Evolutionary conservation across 2,113 vertebrate species (phyloP).

Genomic region (Aspidoscelis tigris): DNA sequence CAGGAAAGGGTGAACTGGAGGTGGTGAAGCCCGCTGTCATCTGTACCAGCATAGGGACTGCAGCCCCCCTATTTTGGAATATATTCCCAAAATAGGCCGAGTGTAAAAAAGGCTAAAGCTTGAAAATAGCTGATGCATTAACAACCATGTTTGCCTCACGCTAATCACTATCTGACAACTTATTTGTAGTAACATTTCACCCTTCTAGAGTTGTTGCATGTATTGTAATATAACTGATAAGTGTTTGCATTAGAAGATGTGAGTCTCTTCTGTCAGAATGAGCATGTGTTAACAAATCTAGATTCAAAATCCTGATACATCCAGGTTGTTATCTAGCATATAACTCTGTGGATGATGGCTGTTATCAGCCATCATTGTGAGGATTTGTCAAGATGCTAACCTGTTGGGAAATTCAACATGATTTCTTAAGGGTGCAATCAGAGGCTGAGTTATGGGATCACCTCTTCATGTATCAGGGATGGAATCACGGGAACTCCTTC

Average conservation of each 20-base stretch:
- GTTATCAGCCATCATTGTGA: slow-evolving; percentile 72
- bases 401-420: slow-evolving; percentile 77
- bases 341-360: slow-evolving; percentile 62
- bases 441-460: slow-evolving; percentile 72
- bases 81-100: neutral
- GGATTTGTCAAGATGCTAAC: slow-evolving; percentile 77
- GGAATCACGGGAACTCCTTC: slow-evolving; percentile 70
- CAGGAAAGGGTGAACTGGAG: too few relatives aligned
- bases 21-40: too few relatives aligned
- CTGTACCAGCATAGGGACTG: too few relatives aligned
- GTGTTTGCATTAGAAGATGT: slow-evolving; percentile 33
- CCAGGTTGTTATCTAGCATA: slow-evolving; percentile 66
- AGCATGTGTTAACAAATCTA: slow-evolving; percentile 25
- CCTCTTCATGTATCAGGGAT: slow-evolving; percentile 62
- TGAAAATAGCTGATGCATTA: neutral
- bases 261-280: slow-evolving; percentile 54
- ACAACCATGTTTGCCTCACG: slow-evolving; percentile 10
- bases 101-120: too few relatives aligned
- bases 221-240: slow-evolving; percentile 57
- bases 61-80: too few relatives aligned
- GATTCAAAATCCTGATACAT: slow-evolving; percentile 65
- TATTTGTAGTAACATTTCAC: slow-evolving; percentile 29
- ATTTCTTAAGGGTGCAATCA: slow-evolving; percentile 81
- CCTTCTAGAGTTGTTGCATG: slow-evolving; percentile 33
- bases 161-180: slow-evolving; percentile 34